Percentiles rank a stretch among this genome's conserved stretches.
Evolutionary conservation across 2,888 invertebrate genomes (phyloP).

Genomic region (Pasiphila rectangulata): DNA sequence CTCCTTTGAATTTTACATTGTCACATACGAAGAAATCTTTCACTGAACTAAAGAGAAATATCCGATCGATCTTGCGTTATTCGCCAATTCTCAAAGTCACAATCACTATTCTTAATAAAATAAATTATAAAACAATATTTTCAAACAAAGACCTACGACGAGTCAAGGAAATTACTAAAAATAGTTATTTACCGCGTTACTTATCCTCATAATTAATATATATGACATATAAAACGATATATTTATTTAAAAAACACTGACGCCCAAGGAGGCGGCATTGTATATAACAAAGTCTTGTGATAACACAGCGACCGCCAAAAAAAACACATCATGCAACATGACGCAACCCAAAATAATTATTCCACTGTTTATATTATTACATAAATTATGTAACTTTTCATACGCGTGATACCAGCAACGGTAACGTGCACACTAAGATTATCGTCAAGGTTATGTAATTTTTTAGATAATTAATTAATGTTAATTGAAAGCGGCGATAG

Average conservation of each 20-base stretch:
- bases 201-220: background rate
- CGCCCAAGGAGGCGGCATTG: background rate
- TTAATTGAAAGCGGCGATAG: background rate
- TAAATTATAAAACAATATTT: too few relatives aligned
- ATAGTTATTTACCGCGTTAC: background rate
- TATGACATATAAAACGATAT: background rate
- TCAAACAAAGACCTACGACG: too few relatives aligned
- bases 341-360: conserved; percentile 25
- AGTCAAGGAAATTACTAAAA: too few relatives aligned
- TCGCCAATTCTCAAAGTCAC: background rate
- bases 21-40: background rate
- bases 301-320: conserved; percentile 38
- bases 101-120: too few relatives aligned
- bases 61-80: too few relatives aligned
- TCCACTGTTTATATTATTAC: background rate
- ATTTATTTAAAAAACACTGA: background rate
- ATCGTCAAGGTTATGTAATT: conserved; percentile 2
- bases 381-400: background rate
- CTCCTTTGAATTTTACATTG: conserved; percentile 3
- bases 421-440: background rate
- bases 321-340: conserved; percentile 35
- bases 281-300: conserved; percentile 41
- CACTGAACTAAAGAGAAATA: too few relatives aligned
- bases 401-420: background rate
- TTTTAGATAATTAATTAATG: background rate